Percentiles rank a stretch among this genome's conserved stretches.
Evolutionary conservation across 2,113 vertebrate species (phyloP).

Genomic region (Colius striatus): DNA sequence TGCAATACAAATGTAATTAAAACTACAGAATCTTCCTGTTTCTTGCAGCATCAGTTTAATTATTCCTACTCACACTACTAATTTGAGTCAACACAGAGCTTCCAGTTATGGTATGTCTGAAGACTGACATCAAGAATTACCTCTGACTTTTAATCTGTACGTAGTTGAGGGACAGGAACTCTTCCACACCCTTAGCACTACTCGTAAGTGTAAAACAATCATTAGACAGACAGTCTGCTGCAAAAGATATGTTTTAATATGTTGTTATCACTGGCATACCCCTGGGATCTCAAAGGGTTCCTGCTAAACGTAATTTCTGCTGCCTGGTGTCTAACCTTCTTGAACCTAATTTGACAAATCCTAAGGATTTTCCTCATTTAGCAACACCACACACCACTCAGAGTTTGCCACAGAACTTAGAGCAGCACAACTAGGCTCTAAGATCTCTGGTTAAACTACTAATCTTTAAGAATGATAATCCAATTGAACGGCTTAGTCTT

Average conservation of each 20-base stretch:
- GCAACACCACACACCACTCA: background rate
- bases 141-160: background rate
- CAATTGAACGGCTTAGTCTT: conserved; percentile 48
- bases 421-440: conserved; percentile 35
- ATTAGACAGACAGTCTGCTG: background rate
- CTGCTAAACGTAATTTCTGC: background rate
- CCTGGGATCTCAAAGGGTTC: background rate
- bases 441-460: conserved; percentile 26
- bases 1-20: background rate
- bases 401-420: background rate
- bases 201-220: background rate
- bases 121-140: background rate
- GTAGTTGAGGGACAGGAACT: background rate
- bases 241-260: background rate
- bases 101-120: background rate
- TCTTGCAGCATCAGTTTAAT: background rate
- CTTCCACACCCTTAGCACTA: background rate
- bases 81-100: background rate
- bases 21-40: background rate
- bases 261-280: background rate
- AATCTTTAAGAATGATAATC: conserved; percentile 65
- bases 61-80: background rate
- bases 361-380: conserved; percentile 64
- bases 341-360: conserved; percentile 53
- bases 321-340: conserved; percentile 27